Evolutionary conservation across 2,797 vertebrate species (phyloP), one percentile per base, ranked within the genome.

Genomic region (Melanotaenia nigrans): DNA sequence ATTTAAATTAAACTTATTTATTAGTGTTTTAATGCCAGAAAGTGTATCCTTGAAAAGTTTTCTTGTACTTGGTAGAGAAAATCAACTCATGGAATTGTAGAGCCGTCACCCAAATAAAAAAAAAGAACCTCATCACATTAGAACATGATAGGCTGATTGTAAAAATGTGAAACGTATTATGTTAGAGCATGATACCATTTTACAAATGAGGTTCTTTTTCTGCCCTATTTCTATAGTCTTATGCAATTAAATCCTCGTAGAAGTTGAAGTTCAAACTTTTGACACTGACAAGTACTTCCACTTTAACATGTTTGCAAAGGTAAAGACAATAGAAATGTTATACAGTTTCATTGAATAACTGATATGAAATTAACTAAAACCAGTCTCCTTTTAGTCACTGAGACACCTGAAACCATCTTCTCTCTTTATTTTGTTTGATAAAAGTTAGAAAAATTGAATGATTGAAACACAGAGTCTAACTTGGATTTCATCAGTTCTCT

Each of bases 401-500:
- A 40, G 4, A 40, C 38, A 40, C 38, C 13, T 40, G 14, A 16
- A 3, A 16, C 38, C 36, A 12, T 36, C 35, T 38, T 38, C 36
- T 38, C 36, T 38, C 36, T 30, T 30, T 30, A 30, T 22, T 40
- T 40, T 56, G 25, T 66, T 42, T 55, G n/a, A 42, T 56, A 51
- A 10, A 38, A 11, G 24, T 45, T 67, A 42, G 55, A 24, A 35
- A 25, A 49, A n/a, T 35, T 16, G 18, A 16, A 56, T 32, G 9
- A 10, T 8, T 9, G 6, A 56, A 68, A 59, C 32, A 33, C 16
- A 56, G 10, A 55, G 40, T 24, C 32, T 24, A 32, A 36, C 5
- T 68, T n/a, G n/a, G 62, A 73, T 42, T 25, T 30, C 55, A 53
- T 59, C 77, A 55, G 13, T 28, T 81, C 75, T 53, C 63, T 71